Evolutionary conservation across 2,113 vertebrate genomes (phyloP), one percentile per base, ranked within the genome.

Genomic region (Actenoides lindsayi): DNA sequence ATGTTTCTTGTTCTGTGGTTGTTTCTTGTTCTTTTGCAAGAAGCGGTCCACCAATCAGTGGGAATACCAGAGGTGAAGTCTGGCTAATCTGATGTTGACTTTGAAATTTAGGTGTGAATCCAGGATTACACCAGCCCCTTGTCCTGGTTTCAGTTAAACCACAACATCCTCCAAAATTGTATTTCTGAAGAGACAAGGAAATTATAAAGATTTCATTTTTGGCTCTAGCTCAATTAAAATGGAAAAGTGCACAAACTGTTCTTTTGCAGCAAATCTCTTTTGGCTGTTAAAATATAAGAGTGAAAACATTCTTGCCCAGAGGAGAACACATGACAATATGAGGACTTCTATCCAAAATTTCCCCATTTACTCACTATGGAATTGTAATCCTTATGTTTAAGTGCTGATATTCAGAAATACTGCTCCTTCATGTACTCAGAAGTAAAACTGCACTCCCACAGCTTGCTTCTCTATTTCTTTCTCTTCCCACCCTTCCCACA

Each of bases 341-440:
- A 42, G 59, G 42, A 83, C 28, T 71, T 53, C 60, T 56, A 81
- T 93, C 80, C 88, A 96, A 93, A 90, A 71, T 75, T 81, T 87
- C 68, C 56, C 54, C 39, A 41, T 90, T 93, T 83, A 35, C 81
- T 48, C 42, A 30, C 30, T 71, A 27, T 78, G 44, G 64, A 96
- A 74, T 41, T 94, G 42, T 30, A 83, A 35, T 60, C 33, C 68
- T 92, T 30, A 74, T 90, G 85, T 78, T 8, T 37, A 90, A 93
- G 79, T 80, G 96, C 75, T 93, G 88, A 93, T 96, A 88, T 92
- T 88, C 68, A 94, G 71, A 94, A 94, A 96, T 94, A 83, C 56
- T 86, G 57, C 56, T 93, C 54, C 73, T 89, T 71, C 68, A 35
- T 68, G 30, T 42, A 48, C 14, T 84, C 57, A 90, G 1, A 83